phyloP scores from a whole-genome alignment of 2,888 invertebrate genomes.

The Dicyrtomina minuta region DNA sequence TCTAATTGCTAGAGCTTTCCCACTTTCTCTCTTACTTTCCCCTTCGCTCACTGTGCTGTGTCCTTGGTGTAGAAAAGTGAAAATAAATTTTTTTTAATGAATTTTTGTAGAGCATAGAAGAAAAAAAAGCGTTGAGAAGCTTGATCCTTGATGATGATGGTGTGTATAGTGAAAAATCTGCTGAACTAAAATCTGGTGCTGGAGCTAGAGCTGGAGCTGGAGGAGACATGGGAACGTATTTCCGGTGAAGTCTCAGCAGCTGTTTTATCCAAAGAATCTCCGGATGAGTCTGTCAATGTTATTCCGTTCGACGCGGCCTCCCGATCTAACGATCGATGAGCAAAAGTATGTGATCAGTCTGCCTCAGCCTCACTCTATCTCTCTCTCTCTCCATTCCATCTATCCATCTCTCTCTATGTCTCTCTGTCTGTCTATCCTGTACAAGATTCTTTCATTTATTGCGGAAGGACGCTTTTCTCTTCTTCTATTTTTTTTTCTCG shows the following conservation, averaged over 20 bases:
- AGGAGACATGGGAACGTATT: constrained; percentile 42
- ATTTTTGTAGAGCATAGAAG: not conserved
- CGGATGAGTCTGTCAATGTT: constrained; percentile 61
- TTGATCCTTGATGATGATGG: too few relatives aligned
- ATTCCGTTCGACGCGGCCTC: constrained; percentile 84
- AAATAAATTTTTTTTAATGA: constrained; percentile 1
- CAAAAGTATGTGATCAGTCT: constrained; percentile 69
- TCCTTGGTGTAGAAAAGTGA: not conserved
- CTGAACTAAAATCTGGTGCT: too few relatives aligned
- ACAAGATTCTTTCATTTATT: constrained; percentile 31
- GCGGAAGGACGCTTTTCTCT: constrained; percentile 26
- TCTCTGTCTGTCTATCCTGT: constrained; percentile 12
- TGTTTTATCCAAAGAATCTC: constrained; percentile 40
- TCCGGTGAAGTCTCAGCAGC: constrained; percentile 40
- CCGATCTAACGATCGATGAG: constrained; percentile 79
- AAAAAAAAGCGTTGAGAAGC: not conserved
- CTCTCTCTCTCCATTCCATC: constrained; percentile 3
- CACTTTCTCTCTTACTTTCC: not conserved
- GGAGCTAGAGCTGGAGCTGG: constrained; percentile 34
- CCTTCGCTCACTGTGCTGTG: not conserved
- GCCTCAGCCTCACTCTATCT: constrained; percentile 3
- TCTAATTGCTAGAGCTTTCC: too few relatives aligned
- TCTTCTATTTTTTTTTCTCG: not conserved
- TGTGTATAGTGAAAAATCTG: not conserved
- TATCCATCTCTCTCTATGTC: constrained; percentile 1